phyloP scores from a whole-genome alignment of 64 coral and sea anemone genomes.

The Stylophora pistillata region DNA sequence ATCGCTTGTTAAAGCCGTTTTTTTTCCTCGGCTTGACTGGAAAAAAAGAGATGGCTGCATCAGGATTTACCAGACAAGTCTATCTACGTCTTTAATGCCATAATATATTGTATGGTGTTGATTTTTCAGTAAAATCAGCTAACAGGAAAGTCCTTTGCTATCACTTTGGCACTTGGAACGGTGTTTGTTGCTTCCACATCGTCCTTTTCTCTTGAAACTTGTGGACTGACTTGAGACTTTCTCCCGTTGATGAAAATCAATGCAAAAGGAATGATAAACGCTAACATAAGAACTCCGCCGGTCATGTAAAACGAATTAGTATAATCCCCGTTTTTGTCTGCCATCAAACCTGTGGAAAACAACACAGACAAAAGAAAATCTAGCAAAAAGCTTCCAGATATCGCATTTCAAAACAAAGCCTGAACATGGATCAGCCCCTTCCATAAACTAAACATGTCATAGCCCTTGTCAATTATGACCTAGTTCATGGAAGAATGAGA shows the following conservation, averaged over 20 bases:
- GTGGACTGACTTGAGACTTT: neutral
- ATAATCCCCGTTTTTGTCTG: neutral
- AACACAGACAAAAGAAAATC: neutral
- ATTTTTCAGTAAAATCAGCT: too few relatives aligned
- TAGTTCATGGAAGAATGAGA: too few relatives aligned
- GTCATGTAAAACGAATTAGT: neutral
- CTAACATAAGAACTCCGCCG: neutral
- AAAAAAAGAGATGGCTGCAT: too few relatives aligned
- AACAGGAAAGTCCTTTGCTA: too few relatives aligned
- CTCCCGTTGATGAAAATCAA: neutral
- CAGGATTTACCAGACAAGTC: too few relatives aligned
- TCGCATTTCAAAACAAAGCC: neutral
- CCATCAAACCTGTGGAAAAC: slow-evolving; percentile 2
- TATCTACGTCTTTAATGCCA: too few relatives aligned
- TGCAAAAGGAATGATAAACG: neutral
- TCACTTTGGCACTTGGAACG: too few relatives aligned
- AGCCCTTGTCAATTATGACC: too few relatives aligned
- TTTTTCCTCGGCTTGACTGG: too few relatives aligned
- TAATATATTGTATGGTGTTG: too few relatives aligned
- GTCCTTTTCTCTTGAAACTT: neutral
- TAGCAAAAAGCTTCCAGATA: neutral
- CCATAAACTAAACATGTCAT: too few relatives aligned
- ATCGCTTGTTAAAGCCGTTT: too few relatives aligned
- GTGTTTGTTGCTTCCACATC: neutral
- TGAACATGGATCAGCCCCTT: neutral